Evolutionary conservation across 2,797 vertebrate species (phyloP).

Genomic region (Pipistrellus nathusii): DNA sequence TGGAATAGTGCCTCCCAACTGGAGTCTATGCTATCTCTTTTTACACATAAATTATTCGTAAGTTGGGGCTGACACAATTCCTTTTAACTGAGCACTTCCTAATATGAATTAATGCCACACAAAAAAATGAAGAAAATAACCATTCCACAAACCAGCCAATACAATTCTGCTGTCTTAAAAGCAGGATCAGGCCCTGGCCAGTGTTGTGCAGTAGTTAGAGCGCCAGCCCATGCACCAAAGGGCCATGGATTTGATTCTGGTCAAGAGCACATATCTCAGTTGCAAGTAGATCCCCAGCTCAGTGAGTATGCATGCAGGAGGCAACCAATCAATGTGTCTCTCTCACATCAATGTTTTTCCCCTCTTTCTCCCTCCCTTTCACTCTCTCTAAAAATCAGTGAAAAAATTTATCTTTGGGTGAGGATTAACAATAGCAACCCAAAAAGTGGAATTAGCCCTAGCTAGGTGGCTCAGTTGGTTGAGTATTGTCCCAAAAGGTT

Average conservation of each 20-base stretch:
- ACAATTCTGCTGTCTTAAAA: slow-evolving; percentile 6
- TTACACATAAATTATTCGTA: not conserved
- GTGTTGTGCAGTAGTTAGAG: not conserved
- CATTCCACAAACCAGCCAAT: not conserved
- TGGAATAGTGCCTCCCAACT: not conserved
- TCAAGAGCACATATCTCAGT: not conserved
- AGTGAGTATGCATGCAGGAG: not conserved
- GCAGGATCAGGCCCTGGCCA: not conserved
- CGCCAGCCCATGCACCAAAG: rapidly evolving
- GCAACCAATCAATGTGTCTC: not conserved
- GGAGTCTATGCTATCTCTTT: not conserved
- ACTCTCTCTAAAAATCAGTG: not conserved
- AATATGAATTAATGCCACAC: not conserved
- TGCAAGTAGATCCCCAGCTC: not conserved
- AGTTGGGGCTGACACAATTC: not conserved
- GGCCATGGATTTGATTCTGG: not conserved
- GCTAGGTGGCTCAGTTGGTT: not conserved
- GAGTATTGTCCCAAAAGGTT: not conserved
- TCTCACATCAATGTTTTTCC: not conserved
- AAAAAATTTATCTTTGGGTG: not conserved
- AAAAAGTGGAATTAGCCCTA: too few relatives aligned
- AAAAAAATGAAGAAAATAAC: not conserved
- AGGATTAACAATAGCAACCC: too few relatives aligned
- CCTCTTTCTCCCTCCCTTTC: too few relatives aligned
- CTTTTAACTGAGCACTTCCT: not conserved